A percentile compares a stretch with the other conserved stretches of the same genome.
These are phyloP conservation scores for Sycophila sp. DNA, from an alignment of 1,140 invertebrate genomes.

Conservation along the genomic window DNA sequence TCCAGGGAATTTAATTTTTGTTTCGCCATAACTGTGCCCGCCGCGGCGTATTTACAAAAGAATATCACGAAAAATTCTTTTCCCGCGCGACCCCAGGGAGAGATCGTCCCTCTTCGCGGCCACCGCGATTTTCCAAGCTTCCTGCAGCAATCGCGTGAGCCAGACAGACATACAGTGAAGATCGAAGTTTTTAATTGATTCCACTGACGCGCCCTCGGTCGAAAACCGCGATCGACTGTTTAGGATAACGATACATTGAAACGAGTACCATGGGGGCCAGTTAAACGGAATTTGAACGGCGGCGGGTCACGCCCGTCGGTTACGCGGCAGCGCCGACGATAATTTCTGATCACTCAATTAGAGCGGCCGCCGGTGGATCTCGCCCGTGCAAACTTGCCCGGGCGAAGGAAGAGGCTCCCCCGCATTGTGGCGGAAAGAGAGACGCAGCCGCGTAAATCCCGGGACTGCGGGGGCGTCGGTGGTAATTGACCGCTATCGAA, in stretches of 20 bases:
- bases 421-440: too few relatives aligned
- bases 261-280: not conserved
- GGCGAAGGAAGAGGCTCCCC: too few relatives aligned
- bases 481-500: constrained; percentile 38
- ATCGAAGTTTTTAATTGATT: constrained; percentile 5
- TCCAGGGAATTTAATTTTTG: constrained; percentile 3
- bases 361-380: too few relatives aligned
- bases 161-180: too few relatives aligned
- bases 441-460: not conserved
- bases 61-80: not conserved
- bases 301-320: too few relatives aligned
- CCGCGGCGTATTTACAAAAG: not conserved
- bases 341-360: not conserved
- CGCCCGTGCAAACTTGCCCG: too few relatives aligned
- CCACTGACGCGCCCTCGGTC: not conserved
- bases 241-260: not conserved
- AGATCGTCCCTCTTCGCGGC: too few relatives aligned
- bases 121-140: too few relatives aligned
- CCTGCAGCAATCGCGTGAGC: too few relatives aligned
- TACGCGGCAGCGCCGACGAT: not conserved
- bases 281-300: not conserved
- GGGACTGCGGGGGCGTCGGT: not conserved
- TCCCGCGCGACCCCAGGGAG: too few relatives aligned
- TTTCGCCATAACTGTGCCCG: not conserved
- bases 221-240: not conserved